Conservation (phyloP, 1,140 invertebrate species). For the Brachionus plicatilis region DNA sequence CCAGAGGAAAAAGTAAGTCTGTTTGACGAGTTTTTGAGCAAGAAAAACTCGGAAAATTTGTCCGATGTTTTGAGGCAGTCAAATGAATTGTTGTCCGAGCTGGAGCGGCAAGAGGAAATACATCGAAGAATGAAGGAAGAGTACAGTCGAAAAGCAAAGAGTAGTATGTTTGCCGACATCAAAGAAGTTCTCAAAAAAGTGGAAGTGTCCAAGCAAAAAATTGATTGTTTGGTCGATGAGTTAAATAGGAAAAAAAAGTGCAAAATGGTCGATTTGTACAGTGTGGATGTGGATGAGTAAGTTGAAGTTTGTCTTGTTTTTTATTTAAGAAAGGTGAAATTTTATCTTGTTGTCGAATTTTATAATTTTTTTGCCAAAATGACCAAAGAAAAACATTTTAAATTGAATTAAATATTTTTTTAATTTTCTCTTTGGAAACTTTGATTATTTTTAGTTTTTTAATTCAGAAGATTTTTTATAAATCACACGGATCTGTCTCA, state of each 20-base stretch:
- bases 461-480: too few relatives aligned
- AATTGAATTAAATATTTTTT: too few relatives aligned
- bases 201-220: background rate
- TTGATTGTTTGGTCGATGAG: background rate
- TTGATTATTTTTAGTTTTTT: too few relatives aligned
- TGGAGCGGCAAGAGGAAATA: background rate
- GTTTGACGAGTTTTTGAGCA: background rate
- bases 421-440: too few relatives aligned
- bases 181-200: slow-evolving; percentile 14
- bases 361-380: too few relatives aligned
- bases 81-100: background rate
- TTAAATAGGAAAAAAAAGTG: background rate
- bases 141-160: background rate
- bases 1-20: background rate
- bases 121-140: background rate
- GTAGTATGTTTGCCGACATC: slow-evolving; percentile 11
- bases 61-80: background rate
- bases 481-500: too few relatives aligned
- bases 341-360: background rate
- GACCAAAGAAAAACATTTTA: too few relatives aligned
- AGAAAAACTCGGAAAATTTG: background rate
- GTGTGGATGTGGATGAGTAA: background rate
- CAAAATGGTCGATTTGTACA: background rate
- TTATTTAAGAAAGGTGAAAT: background rate
- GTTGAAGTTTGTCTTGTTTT: background rate